Evolutionary conservation across 2,888 invertebrate species (phyloP).

Genomic region (Drosophila subsilvestris): DNA sequence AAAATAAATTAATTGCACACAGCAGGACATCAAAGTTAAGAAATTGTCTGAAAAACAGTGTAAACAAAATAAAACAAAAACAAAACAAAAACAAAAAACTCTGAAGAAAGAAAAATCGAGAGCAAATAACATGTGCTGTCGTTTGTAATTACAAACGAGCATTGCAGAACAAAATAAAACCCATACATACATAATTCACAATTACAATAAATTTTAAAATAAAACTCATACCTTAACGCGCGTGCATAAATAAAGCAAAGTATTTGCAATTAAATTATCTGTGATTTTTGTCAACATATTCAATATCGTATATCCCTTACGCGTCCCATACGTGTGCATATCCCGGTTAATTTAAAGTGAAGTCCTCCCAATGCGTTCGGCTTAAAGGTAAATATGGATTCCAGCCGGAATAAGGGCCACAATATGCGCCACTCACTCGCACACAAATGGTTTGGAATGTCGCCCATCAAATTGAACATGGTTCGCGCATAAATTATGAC

Average conservation of each 20-base stretch:
- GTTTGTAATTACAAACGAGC: constrained; percentile 67
- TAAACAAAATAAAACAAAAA: constrained; percentile 24
- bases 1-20: constrained; percentile 69
- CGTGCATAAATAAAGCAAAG: constrained; percentile 31
- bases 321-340: constrained; percentile 18
- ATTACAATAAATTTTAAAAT: constrained; percentile 38
- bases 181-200: constrained; percentile 34
- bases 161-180: constrained; percentile 6
- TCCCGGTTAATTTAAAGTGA: constrained; percentile 35
- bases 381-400: constrained; percentile 62
- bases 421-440: constrained; percentile 45
- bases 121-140: constrained; percentile 56
- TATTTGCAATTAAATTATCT: constrained; percentile 73
- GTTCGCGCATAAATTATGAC: constrained; percentile 71
- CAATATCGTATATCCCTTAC: constrained; percentile 28
- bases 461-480: constrained; percentile 70
- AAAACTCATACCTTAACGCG: constrained; percentile 32
- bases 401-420: constrained; percentile 39
- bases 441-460: constrained; percentile 64
- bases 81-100: constrained; percentile 15
- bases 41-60: constrained; percentile 32
- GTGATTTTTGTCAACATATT: constrained; percentile 75
- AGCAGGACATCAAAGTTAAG: constrained; percentile 57
- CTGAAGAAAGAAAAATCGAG: constrained; percentile 5
- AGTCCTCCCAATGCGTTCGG: constrained; percentile 41